Base-by-base conservation (phyloP, 2,888 invertebrate species). In the Elmis aenea region DNA sequence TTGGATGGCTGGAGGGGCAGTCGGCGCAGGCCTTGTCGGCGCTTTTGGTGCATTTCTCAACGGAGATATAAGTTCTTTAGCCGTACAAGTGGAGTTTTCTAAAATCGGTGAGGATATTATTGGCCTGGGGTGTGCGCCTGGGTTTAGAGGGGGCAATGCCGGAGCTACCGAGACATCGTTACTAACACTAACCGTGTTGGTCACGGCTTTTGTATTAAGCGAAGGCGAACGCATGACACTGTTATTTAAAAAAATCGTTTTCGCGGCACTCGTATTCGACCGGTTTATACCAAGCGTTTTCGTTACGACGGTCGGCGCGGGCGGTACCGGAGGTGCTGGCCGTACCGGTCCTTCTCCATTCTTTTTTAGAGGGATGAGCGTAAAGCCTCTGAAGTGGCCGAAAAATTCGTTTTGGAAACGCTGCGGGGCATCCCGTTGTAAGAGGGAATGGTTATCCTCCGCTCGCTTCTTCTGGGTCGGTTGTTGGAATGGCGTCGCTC, bases 341-440 rank as follows among this genome's bases (percentile, higher is more conserved):
- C 58, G 40, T 2, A 53, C 50, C 10, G 59, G 54, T 38, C 64
- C 61, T 6, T 52, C 21, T 32, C 60, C 54, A 8, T 66, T 64
- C 52, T 71, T 72, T 29, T 51, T 43, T 26, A 46, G 46, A 0
- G 85, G 85, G 0, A 79, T 75, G 25, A 91, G 72, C 0, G 84
- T 82, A 65, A 90, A 91, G 1, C 90, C 90, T 66, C 86, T 87
- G 69, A 88, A 89, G 55, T 88, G 85, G 1, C 90, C 90, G 62
- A 88, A 88, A 68, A 90, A 81, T 55, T 82, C 81, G 40, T 68
- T 71, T 26, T 58, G 52, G 8, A 60, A 45, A 3, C 54, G 51
- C 30, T 51, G 52, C 4, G 57, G 43, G 9, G 58, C 42, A 5
- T 64, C 62, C 30, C 62, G 59, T 25, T 59, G 72, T 0, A 83